Evolutionary conservation across 2,797 vertebrate genomes (phyloP), one percentile per base, ranked within the genome.

Genomic region (Xenopus petersii): DNA sequence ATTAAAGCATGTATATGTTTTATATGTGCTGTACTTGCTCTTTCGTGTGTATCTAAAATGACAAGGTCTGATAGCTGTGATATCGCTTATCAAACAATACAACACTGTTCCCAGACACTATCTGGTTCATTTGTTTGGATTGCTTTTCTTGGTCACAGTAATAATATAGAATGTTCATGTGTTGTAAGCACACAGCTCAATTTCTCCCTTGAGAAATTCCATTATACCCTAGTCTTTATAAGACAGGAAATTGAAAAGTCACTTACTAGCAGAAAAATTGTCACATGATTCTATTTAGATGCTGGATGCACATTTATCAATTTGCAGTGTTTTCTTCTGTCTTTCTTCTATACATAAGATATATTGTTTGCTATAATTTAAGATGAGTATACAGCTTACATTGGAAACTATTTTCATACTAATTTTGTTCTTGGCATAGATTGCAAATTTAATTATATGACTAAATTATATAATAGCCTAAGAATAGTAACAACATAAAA

Each of bases 241-340:
- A 64, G 70, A 77, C 64, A 77, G 70, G 70, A 72, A 77, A 77
- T 77, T 77, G 64, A 73, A 77, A 72, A 73, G 59, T 73, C 64
- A 67, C 51, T 63, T 75, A 75, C 64, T 68, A 64, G 70, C 68
- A 30, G 56, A 77, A 73, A 77, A 56, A 68, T 6, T 49, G 33
- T 71, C 55, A 77, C 70, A 77, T 51, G 56, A 36, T 71, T 72
- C 58, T 63, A 17, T 77, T 67, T 62, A 67, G 71, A 77, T 73
- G 59, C 17, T 63, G 59, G 54, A 63, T 67, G 49, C 33, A 72
- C 48, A 73, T 72, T 68, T 64, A 65, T 77, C 70, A 67, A 46
- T 48, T 30, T 67, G 36, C 42, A 21, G 21, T 67, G n/a, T 72
- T 67, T 76, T 26, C 13, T 47, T 55, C 24, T 42, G 33, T 59